These are phyloP conservation scores for Drosophila navojoa DNA, from an alignment of 1,140 invertebrate species.

Conservation along the genomic window DNA sequence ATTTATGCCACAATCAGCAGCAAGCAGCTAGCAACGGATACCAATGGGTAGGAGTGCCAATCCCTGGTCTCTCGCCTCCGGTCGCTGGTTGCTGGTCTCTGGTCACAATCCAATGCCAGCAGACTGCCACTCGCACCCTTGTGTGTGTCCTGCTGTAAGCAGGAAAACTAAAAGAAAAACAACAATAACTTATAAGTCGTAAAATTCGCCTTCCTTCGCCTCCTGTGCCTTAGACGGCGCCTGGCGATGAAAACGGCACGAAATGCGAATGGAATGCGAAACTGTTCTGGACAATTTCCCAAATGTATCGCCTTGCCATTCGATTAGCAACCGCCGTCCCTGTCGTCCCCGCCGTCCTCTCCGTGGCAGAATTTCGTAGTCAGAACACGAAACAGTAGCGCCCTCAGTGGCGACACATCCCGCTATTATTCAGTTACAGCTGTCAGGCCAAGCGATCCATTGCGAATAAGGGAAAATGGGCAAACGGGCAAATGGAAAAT, in stretches of 20 bases:
- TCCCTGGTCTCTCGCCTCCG: not conserved
- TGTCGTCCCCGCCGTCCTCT: not conserved
- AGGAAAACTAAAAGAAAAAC: slow-evolving; percentile 68
- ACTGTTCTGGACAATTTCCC: slow-evolving; percentile 72
- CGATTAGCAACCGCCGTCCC: slow-evolving; percentile 61
- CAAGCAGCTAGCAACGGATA: slow-evolving; percentile 29
- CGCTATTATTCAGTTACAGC: not conserved
- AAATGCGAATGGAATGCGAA: slow-evolving; percentile 68
- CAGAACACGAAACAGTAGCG: slow-evolving; percentile 52
- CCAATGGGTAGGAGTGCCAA: slow-evolving; percentile 8
- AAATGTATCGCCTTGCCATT: slow-evolving; percentile 70
- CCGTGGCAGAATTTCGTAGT: slow-evolving; percentile 15
- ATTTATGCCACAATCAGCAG: slow-evolving; percentile 76
- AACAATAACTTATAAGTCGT: slow-evolving; percentile 83
- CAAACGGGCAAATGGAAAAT: slow-evolving; percentile 43
- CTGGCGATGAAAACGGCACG: slow-evolving; percentile 57
- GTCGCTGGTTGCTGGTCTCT: not conserved
- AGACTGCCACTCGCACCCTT: slow-evolving; percentile 47
- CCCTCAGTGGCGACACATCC: slow-evolving; percentile 3
- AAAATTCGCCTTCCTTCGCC: slow-evolving; percentile 51
- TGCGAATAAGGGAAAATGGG: slow-evolving; percentile 27
- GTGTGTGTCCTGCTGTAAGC: slow-evolving; percentile 67
- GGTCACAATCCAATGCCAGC: slow-evolving; percentile 22
- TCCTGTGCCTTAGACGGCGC: slow-evolving; percentile 41
- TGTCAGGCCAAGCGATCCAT: slow-evolving; percentile 1